phyloP scores from a whole-genome alignment of 1,140 invertebrate species.

The Vollenhovia emeryi region DNA sequence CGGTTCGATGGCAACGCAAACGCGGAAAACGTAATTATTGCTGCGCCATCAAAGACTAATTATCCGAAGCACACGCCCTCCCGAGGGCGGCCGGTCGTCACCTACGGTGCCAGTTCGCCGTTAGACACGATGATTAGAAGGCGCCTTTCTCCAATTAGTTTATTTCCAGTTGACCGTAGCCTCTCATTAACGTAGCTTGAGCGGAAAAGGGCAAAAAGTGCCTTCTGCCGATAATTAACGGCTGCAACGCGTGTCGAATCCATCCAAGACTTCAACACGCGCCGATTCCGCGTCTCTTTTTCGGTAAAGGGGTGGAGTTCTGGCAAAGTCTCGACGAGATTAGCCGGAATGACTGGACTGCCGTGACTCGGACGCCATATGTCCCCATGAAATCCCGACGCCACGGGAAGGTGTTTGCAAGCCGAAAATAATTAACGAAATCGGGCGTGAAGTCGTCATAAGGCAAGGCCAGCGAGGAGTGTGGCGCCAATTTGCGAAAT shows the following conservation, averaged over 20 bases:
- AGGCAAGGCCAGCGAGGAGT: slow-evolving; percentile 74
- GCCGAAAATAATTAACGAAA: slow-evolving; percentile 73
- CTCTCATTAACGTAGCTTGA: slow-evolving; percentile 71
- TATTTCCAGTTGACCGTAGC: slow-evolving; percentile 59
- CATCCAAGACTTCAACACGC: slow-evolving; percentile 11
- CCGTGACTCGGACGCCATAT: slow-evolving; percentile 63
- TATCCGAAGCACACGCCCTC: slow-evolving; percentile 61
- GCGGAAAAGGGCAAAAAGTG: slow-evolving; percentile 55
- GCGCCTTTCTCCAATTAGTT: slow-evolving; percentile 76
- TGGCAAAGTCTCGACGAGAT: slow-evolving; percentile 43
- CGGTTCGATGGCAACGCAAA: slow-evolving; percentile 18
- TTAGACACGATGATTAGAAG: slow-evolving; percentile 70
- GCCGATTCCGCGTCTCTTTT: slow-evolving; percentile 28
- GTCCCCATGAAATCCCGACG: slow-evolving; percentile 53
- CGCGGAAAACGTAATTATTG: slow-evolving; percentile 68
- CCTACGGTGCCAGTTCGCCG: slow-evolving; percentile 62
- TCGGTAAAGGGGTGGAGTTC: slow-evolving; percentile 68
- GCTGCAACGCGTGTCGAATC: slow-evolving; percentile 65
- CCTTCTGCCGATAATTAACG: slow-evolving; percentile 56
- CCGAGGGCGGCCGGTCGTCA: slow-evolving; percentile 52
- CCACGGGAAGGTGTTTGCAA: slow-evolving; percentile 41
- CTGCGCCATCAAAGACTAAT: slow-evolving; percentile 71
- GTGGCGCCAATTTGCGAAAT: slow-evolving; percentile 82
- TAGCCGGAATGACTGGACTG: slow-evolving; percentile 62
- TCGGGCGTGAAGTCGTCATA: slow-evolving; percentile 74